Base-by-base conservation (phyloP, 2,113 vertebrate species). In the Orycteropus afer region DNA sequence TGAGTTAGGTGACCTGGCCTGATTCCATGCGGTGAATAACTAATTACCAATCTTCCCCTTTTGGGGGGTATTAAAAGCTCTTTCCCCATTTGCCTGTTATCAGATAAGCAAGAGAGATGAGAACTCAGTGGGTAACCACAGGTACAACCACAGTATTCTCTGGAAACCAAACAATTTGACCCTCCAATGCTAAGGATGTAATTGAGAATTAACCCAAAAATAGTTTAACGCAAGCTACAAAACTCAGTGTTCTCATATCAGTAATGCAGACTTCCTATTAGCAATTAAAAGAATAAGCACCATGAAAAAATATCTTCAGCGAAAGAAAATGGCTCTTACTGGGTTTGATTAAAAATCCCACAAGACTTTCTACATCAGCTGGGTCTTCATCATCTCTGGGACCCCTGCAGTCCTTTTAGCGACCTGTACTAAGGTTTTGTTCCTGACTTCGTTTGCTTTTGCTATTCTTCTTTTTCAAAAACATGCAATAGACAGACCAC, bases 61-160 rank as follows among this genome's bases (percentile, higher is more conserved):
- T 96, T 74, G 79, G 92, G 92, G 81, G 86, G 73, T 95, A 95
- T 95, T 95, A 95, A 97, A 93, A 94, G 95, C 94, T 95, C 90
- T 93, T 96, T 95, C 96, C 96, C 97, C 92, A 89, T 94, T 93
- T 69, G 88, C 96, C 94, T 97, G 86, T 90, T 95, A 97, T 97
- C 97, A 96, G 96, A 97, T 96, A 95, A 98, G 89, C 92, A 81
- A 81, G 93, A 89, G 90, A 95, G 96, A 97, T 89, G 96, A 97
- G 96, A 91, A 86, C 93, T 71, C 94, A 32, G 97, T 84, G 97
- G 97, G 97, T 97, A 97, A 97, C 97, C 97, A 86, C 97, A 97
- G 96, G 95, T 95, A 91, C 80, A 95, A 97, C 97, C 97, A 93
- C 97, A 97, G 45, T 84, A 85, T 96, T 98, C 96, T 42, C 95